Evolutionary conservation across 2,113 vertebrate genomes (phyloP).

Genomic region (Chinchilla lanigera): DNA sequence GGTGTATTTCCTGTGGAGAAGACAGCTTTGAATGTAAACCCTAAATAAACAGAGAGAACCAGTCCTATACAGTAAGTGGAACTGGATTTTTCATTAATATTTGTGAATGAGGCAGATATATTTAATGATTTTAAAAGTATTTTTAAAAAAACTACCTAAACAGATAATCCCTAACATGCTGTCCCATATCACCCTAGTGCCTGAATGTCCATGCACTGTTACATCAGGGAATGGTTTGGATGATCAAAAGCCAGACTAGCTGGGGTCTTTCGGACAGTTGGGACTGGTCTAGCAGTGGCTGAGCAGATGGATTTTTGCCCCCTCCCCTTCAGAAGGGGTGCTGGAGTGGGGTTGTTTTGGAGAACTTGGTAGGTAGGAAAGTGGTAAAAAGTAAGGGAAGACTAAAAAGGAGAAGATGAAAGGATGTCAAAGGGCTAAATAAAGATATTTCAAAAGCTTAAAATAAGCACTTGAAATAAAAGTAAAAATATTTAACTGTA

Average conservation of each 20-base stretch:
- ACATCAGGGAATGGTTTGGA: background rate
- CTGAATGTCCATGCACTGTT: background rate
- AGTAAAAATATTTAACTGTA: slow-evolving; percentile 33
- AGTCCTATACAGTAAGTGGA: background rate
- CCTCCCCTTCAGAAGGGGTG: background rate
- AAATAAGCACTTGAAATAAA: background rate
- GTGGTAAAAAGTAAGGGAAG: background rate
- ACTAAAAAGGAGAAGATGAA: background rate
- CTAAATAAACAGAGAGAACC: background rate
- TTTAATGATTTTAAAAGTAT: background rate
- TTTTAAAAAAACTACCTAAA: background rate
- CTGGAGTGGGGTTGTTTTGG: background rate
- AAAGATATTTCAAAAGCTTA: background rate
- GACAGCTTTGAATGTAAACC: background rate
- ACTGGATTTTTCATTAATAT: background rate
- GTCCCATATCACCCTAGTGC: no score
- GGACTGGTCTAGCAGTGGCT: background rate
- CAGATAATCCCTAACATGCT: background rate
- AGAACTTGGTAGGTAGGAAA: background rate
- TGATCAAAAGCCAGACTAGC: background rate
- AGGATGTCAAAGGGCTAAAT: background rate
- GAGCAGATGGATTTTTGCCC: background rate
- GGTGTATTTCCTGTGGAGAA: background rate
- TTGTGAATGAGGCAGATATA: background rate
- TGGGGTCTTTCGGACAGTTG: background rate